Evolutionary conservation across 2,888 invertebrate genomes (phyloP).

Genomic region (Erpobdella octoculata): DNA sequence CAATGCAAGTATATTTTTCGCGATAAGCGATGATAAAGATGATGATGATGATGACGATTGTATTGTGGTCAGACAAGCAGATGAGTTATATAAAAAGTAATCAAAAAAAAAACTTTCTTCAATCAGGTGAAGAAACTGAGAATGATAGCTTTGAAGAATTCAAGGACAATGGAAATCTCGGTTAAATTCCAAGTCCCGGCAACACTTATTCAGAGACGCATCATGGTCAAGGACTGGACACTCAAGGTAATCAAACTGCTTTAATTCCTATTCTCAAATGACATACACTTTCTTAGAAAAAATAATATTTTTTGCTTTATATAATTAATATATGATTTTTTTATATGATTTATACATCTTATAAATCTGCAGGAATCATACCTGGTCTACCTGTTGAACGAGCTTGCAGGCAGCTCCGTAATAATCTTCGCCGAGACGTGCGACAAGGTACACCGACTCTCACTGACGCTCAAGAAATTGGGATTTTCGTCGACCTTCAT

Average conservation of each 20-base stretch:
- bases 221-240: conserved; percentile 73
- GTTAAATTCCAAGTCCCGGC: conserved; percentile 97
- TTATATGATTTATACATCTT: neutral
- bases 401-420: conserved; percentile 59
- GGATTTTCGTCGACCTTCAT: conserved; percentile 89
- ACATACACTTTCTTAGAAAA: neutral
- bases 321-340: neutral
- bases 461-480: conserved; percentile 77
- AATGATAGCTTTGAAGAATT: conserved; percentile 83
- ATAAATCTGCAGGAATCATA: neutral
- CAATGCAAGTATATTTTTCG: too few species aligned
- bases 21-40: too few species aligned
- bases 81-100: too few species aligned
- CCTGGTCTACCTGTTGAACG: neutral
- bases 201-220: conserved; percentile 85
- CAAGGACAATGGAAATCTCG: conserved; percentile 87
- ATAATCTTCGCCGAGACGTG: conserved; percentile 97
- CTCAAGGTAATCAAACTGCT: conserved; percentile 9
- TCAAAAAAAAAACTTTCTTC: neutral
- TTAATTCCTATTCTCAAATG: neutral
- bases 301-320: neutral
- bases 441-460: conserved; percentile 78
- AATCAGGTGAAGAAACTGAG: conserved; percentile 72
- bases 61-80: too few species aligned
- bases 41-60: too few species aligned